Conservation (phyloP, 2,113 vertebrate species). For the Thermophis baileyi region DNA sequence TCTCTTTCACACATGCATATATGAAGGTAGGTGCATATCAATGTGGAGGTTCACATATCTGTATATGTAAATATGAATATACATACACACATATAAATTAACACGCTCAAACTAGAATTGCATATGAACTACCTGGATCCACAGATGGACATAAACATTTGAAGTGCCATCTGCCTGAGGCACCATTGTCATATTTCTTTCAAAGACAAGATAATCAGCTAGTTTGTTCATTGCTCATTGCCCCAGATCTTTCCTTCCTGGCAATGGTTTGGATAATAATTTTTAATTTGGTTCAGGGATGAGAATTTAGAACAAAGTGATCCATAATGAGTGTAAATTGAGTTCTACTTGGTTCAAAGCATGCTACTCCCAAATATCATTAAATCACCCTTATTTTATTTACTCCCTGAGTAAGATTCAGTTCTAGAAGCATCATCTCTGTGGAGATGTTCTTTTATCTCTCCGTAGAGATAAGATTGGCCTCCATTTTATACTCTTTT, state of each 20-base stretch:
- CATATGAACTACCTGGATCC: not conserved
- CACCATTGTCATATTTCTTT: not conserved
- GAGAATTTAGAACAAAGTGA: not conserved
- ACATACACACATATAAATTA: not conserved
- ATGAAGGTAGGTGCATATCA: not conserved
- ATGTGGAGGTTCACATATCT: not conserved
- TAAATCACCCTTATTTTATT: not conserved
- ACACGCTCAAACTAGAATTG: not conserved
- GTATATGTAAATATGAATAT: not conserved
- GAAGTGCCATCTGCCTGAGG: not conserved
- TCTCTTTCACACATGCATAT: not conserved
- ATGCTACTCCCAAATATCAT: not conserved
- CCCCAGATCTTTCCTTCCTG: not conserved
- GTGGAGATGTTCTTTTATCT: not conserved
- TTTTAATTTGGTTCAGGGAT: not conserved
- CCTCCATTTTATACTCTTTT: not conserved
- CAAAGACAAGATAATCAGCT: not conserved
- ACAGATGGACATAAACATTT: not conserved
- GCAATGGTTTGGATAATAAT: not conserved
- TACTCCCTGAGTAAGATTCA: not conserved
- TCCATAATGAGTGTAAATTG: not conserved
- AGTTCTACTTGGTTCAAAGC: not conserved
- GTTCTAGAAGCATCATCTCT: not conserved
- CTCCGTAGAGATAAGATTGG: not conserved
- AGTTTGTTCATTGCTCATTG: not conserved